Conservation (phyloP, 2,797 vertebrate species). For the Neomorphus geoffroyi region DNA sequence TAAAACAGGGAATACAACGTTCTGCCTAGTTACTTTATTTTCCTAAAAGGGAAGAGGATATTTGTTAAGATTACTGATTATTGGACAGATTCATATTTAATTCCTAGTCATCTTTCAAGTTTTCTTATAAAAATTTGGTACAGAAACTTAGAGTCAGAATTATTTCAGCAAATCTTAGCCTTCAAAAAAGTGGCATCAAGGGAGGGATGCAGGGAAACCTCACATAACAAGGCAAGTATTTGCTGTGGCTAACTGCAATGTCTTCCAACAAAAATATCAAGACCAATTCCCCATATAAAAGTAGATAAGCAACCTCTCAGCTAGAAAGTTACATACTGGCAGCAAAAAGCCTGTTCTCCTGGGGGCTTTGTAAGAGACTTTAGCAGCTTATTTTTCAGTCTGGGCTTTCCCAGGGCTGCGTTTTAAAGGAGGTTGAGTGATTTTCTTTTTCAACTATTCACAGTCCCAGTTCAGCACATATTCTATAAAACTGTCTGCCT, state of each 20-base stretch:
- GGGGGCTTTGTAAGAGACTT: not conserved
- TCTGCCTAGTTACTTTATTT: not conserved
- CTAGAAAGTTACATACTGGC: not conserved
- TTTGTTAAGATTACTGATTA: not conserved
- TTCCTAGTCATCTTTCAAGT: not conserved
- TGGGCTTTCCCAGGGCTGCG: not conserved
- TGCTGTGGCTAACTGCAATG: not conserved
- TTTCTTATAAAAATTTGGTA: not conserved
- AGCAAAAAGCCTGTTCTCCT: not conserved
- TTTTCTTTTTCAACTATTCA: not conserved
- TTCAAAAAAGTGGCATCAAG: not conserved
- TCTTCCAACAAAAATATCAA: not conserved
- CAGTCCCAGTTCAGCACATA: not conserved
- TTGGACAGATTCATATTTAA: not conserved
- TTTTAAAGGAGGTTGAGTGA: not conserved
- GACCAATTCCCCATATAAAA: not conserved
- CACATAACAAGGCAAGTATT: not conserved
- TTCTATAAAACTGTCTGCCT: not conserved
- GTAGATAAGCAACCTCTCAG: not conserved
- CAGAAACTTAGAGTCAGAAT: not conserved
- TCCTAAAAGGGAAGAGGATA: not conserved
- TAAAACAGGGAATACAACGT: not conserved
- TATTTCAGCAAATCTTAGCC: not conserved
- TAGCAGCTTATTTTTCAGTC: not conserved
- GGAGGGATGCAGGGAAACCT: not conserved